Percentiles rank a stretch among this genome's conserved stretches.
phyloP scores from a whole-genome alignment of 2,888 invertebrate genomes.

The Falcaria lacertinaria region DNA sequence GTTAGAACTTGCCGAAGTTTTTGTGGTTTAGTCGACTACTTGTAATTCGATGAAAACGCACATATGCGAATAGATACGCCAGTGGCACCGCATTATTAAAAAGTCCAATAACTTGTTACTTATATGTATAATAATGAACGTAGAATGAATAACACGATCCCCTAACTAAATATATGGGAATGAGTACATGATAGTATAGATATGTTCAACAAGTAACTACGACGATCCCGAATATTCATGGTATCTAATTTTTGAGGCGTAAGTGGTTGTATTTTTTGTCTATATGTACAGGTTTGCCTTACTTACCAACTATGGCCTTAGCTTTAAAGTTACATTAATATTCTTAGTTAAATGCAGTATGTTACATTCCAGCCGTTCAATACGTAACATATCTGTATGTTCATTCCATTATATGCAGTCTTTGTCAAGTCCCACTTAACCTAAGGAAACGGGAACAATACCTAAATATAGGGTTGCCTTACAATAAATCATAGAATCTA shows the following conservation, averaged over 20 bases:
- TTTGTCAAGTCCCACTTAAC: slow-evolving; percentile 50
- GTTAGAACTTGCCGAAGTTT: too few species aligned
- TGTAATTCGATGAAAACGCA: too few species aligned
- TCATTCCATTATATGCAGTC: slow-evolving; percentile 47
- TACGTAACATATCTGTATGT: slow-evolving; percentile 18
- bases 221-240: neutral
- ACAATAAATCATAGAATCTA: neutral
- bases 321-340: neutral
- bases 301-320: neutral
- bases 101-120: too few species aligned
- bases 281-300: neutral
- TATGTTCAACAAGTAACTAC: neutral
- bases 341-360: slow-evolving; percentile 30
- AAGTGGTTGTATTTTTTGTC: neutral
- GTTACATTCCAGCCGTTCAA: slow-evolving; percentile 26
- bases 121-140: too few species aligned
- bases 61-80: neutral
- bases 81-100: neutral
- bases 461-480: neutral
- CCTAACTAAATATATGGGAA: neutral
- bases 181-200: neutral
- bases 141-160: too few species aligned
- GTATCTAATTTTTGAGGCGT: neutral
- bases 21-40: too few species aligned
- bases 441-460: neutral